Conservation (phyloP, 2,888 invertebrate genomes). For the Netelia virgata region DNA sequence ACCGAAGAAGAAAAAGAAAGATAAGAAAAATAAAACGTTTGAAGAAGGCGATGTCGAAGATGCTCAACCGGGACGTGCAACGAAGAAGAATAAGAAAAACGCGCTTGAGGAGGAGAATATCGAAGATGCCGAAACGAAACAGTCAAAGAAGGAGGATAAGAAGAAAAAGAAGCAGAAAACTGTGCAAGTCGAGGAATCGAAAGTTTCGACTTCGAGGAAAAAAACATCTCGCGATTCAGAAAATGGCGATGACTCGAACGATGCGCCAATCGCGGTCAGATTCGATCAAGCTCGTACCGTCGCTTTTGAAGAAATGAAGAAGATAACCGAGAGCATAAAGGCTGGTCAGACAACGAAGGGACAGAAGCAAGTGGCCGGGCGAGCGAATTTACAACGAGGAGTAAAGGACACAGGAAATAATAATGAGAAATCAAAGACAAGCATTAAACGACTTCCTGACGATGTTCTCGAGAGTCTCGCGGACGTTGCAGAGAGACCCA, state of each 20-base stretch:
- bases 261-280: slow-evolving; percentile 55
- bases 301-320: slow-evolving; percentile 53
- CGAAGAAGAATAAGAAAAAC: background rate
- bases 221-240: background rate
- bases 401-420: background rate
- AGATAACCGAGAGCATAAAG: slow-evolving; percentile 40
- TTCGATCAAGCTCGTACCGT: slow-evolving; percentile 56
- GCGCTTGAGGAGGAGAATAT: slow-evolving; percentile 11
- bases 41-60: slow-evolving; percentile 11
- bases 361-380: background rate
- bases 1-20: slow-evolving; percentile 49
- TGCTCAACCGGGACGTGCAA: too few species aligned
- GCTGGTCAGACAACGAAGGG: slow-evolving; percentile 12
- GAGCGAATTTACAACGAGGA: background rate
- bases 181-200: background rate
- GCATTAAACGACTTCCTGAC: slow-evolving; percentile 76
- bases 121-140: slow-evolving; percentile 3
- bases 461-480: slow-evolving; percentile 75
- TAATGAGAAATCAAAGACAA: slow-evolving; percentile 27
- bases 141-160: slow-evolving; percentile 7
- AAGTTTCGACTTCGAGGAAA: too few species aligned
- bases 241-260: slow-evolving; percentile 20
- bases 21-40: slow-evolving; percentile 9
- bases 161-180: slow-evolving; percentile 40
- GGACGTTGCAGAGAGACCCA: slow-evolving; percentile 68